Conservation (phyloP, 1,140 invertebrate species). For the Hyphantria cunea region DNA sequence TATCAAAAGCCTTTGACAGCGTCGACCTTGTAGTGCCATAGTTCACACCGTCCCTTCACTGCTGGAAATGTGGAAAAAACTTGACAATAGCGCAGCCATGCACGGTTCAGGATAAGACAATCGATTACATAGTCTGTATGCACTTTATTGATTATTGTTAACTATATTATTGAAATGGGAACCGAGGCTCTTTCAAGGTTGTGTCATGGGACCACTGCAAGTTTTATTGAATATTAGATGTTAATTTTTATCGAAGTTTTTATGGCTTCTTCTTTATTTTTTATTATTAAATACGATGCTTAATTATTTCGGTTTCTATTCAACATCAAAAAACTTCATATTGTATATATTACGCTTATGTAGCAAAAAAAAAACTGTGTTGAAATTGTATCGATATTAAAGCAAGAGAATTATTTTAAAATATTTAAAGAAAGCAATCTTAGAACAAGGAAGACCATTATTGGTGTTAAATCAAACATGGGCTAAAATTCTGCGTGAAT, state of each 20-base stretch:
- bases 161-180: conserved; percentile 64
- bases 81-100: conserved; percentile 64
- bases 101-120: conserved; percentile 69
- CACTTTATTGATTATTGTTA: conserved; percentile 76
- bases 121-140: conserved; percentile 68
- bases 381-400: too few species aligned
- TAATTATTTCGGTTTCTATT: too few species aligned
- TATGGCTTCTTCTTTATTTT: not conserved
- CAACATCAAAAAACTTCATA: too few species aligned
- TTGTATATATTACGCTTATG: too few species aligned
- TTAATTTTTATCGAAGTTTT: conserved; percentile 7
- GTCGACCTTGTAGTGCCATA: conserved; percentile 70
- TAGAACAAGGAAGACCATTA: conserved; percentile 76
- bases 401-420: too few species aligned
- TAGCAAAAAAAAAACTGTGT: too few species aligned
- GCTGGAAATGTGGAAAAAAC: conserved; percentile 74
- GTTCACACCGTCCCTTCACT: conserved; percentile 79
- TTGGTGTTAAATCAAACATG: conserved; percentile 80
- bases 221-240: conserved; percentile 15
- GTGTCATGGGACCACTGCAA: conserved; percentile 25
- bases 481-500: conserved; percentile 76
- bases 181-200: conserved; percentile 57
- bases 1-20: conserved; percentile 66
- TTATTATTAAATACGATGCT: not conserved
- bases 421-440: conserved; percentile 31